A percentile compares a stretch with the other conserved stretches of the same genome.
phyloP scores from a whole-genome alignment of 2,888 invertebrate species.

The Arge pagana region DNA sequence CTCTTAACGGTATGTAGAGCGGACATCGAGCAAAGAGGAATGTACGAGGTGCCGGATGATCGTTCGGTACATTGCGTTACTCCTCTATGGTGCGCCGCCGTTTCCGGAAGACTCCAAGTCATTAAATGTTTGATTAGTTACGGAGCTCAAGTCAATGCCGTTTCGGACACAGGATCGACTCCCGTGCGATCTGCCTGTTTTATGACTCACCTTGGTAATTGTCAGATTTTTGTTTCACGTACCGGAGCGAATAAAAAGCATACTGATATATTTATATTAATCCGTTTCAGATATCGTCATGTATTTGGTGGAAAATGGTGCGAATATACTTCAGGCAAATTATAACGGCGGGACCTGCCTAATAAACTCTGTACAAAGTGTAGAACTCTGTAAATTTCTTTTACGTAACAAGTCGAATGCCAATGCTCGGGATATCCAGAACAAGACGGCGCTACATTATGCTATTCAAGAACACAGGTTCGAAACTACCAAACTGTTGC shows the following conservation, averaged over 20 bases:
- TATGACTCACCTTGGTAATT: conserved; percentile 82
- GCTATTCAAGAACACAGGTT: conserved; percentile 85
- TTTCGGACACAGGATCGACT: conserved; percentile 86
- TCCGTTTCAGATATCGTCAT: conserved; percentile 62
- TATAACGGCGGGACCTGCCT: conserved; percentile 92
- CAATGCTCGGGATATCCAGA: conserved; percentile 86
- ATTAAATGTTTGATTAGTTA: conserved; percentile 78
- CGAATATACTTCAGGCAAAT: conserved; percentile 83
- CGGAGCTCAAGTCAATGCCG: conserved; percentile 85
- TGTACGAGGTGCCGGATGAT: conserved; percentile 84
- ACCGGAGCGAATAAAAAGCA: not conserved
- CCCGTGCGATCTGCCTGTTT: conserved; percentile 91
- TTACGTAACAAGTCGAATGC: conserved; percentile 80
- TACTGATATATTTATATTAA: not conserved
- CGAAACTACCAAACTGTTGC: conserved; percentile 80
- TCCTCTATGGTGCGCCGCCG: conserved; percentile 91
- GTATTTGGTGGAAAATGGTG: conserved; percentile 76
- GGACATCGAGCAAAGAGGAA: conserved; percentile 83
- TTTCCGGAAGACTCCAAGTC: conserved; percentile 78
- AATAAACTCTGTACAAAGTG: conserved; percentile 90
- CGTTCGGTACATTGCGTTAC: conserved; percentile 80
- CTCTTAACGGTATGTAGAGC: conserved; percentile 81
- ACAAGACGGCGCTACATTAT: conserved; percentile 91
- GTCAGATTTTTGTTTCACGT: not conserved
- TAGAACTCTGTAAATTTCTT: conserved; percentile 77